Conservation (phyloP, 64 coral and sea anemone genomes). For the Stylophora pistillata region DNA sequence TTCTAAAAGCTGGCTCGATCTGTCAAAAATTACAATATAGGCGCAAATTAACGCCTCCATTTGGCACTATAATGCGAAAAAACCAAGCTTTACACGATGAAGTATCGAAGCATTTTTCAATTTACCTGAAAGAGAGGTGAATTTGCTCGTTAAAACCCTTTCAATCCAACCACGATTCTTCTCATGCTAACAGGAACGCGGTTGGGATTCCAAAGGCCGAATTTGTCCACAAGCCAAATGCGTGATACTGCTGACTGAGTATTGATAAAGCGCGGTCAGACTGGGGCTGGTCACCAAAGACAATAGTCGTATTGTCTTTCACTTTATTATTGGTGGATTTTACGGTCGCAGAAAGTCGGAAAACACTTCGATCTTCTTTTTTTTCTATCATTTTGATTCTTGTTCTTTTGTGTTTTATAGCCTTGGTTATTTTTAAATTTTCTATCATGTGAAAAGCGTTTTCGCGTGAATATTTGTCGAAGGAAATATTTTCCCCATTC, state of each 20-base stretch:
- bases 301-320: constrained; percentile 25
- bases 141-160: neutral
- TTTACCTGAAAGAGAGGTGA: neutral
- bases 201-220: constrained; percentile 22
- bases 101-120: neutral
- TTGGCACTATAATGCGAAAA: neutral
- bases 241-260: constrained; percentile 38
- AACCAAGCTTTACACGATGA: neutral
- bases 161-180: neutral
- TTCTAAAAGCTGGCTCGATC: constrained; percentile 8
- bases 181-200: neutral
- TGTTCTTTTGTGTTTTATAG: neutral
- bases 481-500: too few relatives aligned
- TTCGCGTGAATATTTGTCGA: too few relatives aligned
- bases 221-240: constrained; percentile 13
- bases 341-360: constrained; percentile 5
- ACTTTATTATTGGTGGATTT: constrained; percentile 1
- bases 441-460: neutral
- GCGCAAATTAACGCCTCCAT: neutral
- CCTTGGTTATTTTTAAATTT: neutral
- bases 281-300: constrained; percentile 25
- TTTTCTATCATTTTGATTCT: too few relatives aligned
- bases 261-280: constrained; percentile 37
- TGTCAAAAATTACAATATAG: constrained; percentile 45
- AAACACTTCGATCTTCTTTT: neutral